Base-by-base conservation (phyloP, 2,888 invertebrate genomes). In the Amblyteles armatorius region DNA sequence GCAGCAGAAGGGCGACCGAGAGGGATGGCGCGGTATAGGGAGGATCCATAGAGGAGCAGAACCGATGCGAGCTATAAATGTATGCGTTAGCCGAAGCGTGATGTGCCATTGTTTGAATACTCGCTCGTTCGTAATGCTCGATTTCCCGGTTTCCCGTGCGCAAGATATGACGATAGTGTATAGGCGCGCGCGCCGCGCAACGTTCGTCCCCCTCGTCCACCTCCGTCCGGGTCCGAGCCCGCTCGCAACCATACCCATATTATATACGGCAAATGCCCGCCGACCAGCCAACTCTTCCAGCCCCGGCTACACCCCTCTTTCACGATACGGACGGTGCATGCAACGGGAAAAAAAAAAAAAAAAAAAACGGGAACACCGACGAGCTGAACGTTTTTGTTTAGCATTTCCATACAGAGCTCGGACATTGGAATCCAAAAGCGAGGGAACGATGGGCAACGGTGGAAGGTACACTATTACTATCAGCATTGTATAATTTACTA, bases 91-190 rank as follows among this genome's bases (percentile, higher is more conserved):
- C 74, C 84, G 79, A 79, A 87, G 86, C 86, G 86, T 87, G 85
- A 87, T 82, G 83, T 72, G 80, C 86, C 69, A 88, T 88, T 88
- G 88, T 88, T 88, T 88, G 82, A 85, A 86, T 86, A 87, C 82
- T 86, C 82, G 79, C 83, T 86, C 84, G 83, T 84, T 88, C 84
- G 86, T 84, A 86, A 86, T 86, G 86, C 84, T 86, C 86, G 86
- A 74, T 88, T 87, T 83, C 83, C 84, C 84, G 84, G 81, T 87
- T 86, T 85, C 76, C 83, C 82, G 84, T 84, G 69, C 77, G 77
- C 85, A 86, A 87, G 88, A 87, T 86, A 86, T 84, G 82, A 79
- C 52, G 79, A 79, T 83, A 85, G 78, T 79, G 40, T 55, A 76
- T 29, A 65, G 76, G 65, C 71, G 68, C 74, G 52, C 69, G 69